Evolutionary conservation across 2,888 invertebrate species (phyloP).

Genomic region (Rhamnusium bicolor): DNA sequence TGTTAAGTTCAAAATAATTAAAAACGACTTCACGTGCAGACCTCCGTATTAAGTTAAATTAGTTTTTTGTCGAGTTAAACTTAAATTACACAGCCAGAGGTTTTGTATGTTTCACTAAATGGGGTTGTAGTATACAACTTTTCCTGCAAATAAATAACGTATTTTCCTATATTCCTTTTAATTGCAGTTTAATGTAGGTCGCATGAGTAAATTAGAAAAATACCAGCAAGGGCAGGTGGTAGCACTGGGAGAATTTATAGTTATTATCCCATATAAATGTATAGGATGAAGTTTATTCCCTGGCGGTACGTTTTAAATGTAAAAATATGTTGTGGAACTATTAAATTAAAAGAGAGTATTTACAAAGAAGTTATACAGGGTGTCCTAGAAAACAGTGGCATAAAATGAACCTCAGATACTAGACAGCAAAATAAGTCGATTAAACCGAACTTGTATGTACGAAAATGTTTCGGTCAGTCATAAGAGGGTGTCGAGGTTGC

Average conservation of each 20-base stretch:
- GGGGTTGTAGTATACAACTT: neutral
- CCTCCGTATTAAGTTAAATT: neutral
- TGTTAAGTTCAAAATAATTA: neutral
- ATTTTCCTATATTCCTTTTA: neutral
- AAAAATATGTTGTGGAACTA: neutral
- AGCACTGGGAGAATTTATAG: neutral
- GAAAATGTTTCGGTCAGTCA: too few species aligned
- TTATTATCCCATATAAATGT: constrained; percentile 11
- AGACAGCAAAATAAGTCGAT: too few species aligned
- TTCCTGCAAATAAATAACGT: neutral
- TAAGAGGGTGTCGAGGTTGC: too few species aligned
- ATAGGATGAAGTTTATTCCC: neutral
- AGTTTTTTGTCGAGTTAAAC: neutral
- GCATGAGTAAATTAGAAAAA: neutral
- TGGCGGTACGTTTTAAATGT: neutral
- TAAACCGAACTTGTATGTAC: too few species aligned
- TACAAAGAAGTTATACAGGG: neutral
- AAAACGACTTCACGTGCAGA: neutral
- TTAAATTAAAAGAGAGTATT: neutral
- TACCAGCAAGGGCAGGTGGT: neutral
- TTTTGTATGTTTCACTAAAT: neutral
- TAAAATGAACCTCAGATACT: too few species aligned
- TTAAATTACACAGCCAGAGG: neutral
- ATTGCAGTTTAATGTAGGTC: neutral
- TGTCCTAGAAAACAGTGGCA: too few species aligned